Evolutionary conservation across 2,888 invertebrate genomes (phyloP), one percentile per base, ranked within the genome.

Genomic region (Erebia aethiops): DNA sequence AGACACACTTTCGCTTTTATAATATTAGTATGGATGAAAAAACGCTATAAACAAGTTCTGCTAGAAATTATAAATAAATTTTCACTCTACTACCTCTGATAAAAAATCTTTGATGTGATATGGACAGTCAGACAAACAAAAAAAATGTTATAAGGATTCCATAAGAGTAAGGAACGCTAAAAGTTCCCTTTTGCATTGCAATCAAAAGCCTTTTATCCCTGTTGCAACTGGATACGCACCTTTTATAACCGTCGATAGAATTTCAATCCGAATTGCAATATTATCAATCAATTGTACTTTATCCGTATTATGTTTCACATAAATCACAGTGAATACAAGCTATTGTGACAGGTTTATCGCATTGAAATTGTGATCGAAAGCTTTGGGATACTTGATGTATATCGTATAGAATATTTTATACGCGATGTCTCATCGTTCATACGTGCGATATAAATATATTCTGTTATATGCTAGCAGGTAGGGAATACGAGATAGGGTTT

Each of bases 401-500:
- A 82, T 79, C 80, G 78, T 77, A 80, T 80, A 84, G 84, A 84
- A 90, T 89, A 88, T 91, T 87, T 90, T 90, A 89, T 89, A 89
- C 84, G 86, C 88, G 87, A 85, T 88, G 87, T n/a, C n/a, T n/a
- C n/a, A n/a, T n/a, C n/a, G n/a, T 87, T 90, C 89, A 90, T 88
- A 90, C 88, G 85, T 86, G 87, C 87, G 87, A 41, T 64, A 54
- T 64, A 41, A n/a, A 64, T 52, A 64, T 35, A 52, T 35, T 16
- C 51, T 16, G 11, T 64, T 64, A 41, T 54, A 41, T 64, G 11
- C 11, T 18, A 21, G 62, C 16, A 49, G 41, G 9, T 51, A 11
- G 64, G n/a, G 86, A 87, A 86, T 87, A 83, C 87, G 87, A 81
- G 83, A 26, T 51, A 26, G 51, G 14, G 21, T 49, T 63, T 9